Evolutionary conservation across 2,797 vertebrate species (phyloP).

Genomic region (Margarornis squamiger): DNA sequence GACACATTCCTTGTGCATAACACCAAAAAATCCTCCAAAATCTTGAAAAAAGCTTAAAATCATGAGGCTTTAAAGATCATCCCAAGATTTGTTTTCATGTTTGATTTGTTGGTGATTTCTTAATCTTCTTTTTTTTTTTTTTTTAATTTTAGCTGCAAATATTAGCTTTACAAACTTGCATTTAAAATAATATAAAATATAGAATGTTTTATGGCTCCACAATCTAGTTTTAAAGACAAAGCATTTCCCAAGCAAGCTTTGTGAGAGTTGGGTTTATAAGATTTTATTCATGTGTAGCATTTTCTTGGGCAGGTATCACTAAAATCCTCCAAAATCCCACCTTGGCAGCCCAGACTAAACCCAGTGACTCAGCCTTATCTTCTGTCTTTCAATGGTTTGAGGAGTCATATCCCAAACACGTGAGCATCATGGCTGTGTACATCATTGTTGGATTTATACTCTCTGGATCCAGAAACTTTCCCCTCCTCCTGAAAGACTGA

Average conservation of each 20-base stretch:
- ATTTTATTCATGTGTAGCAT: neutral
- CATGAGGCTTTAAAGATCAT: accelerated
- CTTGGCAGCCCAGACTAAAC: neutral
- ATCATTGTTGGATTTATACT: neutral
- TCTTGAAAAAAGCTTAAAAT: neutral
- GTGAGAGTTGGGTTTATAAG: neutral
- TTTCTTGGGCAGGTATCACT: neutral
- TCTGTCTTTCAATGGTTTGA: neutral
- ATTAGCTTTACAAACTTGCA: neutral
- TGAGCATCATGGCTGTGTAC: neutral
- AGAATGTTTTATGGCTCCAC: neutral
- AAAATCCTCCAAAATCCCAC: neutral
- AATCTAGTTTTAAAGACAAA: neutral
- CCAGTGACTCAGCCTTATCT: neutral
- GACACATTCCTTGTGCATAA: accelerated
- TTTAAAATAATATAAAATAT: neutral
- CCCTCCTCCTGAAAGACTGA: neutral
- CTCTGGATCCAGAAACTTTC: neutral
- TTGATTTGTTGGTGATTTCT: neutral
- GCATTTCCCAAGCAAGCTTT: neutral
- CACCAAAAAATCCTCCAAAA: neutral
- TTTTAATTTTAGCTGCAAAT: neutral
- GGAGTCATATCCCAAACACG: neutral
- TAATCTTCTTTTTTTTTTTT: neutral
- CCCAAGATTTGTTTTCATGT: neutral